These are phyloP conservation scores for Charaxes varanes DNA, from an alignment of 1,140 invertebrate genomes.

Conservation along the genomic window DNA sequence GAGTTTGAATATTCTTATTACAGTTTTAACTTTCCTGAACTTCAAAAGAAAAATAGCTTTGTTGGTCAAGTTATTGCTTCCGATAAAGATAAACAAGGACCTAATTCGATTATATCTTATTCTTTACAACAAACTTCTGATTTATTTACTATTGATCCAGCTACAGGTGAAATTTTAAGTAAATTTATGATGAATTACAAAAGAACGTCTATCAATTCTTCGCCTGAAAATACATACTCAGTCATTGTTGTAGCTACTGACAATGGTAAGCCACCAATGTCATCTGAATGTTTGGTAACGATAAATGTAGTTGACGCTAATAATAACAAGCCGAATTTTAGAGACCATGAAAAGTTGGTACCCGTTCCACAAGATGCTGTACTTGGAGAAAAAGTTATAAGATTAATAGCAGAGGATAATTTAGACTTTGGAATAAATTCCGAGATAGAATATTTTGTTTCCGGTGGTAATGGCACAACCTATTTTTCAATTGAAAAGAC, in stretches of 20 bases:
- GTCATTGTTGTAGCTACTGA: constrained; percentile 91
- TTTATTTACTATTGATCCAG: constrained; percentile 91
- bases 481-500: constrained; percentile 85
- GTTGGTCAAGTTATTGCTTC: constrained; percentile 92
- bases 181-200: constrained; percentile 89
- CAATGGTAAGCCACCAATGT: constrained; percentile 94
- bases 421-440: constrained; percentile 90
- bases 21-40: constrained; percentile 92
- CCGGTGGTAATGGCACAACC: constrained; percentile 85
- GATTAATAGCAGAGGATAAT: constrained; percentile 84
- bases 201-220: constrained; percentile 82
- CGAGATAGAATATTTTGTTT: constrained; percentile 87
- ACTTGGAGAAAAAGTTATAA: constrained; percentile 81
- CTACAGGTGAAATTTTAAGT: constrained; percentile 91
- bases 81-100: constrained; percentile 93
- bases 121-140: constrained; percentile 92
- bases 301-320: constrained; percentile 94
- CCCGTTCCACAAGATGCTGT: constrained; percentile 87
- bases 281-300: constrained; percentile 86
- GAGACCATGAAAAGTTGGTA: constrained; percentile 82
- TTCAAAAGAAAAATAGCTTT: constrained; percentile 84
- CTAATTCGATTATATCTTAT: constrained; percentile 95
- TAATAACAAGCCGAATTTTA: constrained; percentile 90
- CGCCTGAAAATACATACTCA: constrained; percentile 91
- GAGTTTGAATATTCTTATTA: constrained; percentile 92